Base-by-base conservation (phyloP, 2,113 vertebrate species). In the Lycocorax pyrrhopterus region DNA sequence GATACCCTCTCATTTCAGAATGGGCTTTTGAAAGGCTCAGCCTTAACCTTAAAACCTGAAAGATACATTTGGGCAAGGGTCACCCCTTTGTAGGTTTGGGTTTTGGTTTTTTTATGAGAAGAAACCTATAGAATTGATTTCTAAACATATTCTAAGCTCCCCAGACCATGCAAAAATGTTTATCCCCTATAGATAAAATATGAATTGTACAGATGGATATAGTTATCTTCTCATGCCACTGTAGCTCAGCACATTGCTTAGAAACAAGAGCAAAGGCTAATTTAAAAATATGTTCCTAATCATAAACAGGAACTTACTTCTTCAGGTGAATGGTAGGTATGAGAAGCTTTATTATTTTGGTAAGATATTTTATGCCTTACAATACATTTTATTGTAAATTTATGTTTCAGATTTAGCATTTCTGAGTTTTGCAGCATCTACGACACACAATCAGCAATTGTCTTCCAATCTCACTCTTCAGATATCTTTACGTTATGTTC, bases 81-180 rank as follows among this genome's bases (percentile, higher is more conserved):
- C 43, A 39, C 29, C 2, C 4, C 12, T 80, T 53, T 8, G 20
- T 9, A 74, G 8, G 4, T 1, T 59, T 74, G 6, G 4, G 0
- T 2, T 64, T 63, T 35, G 29, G 1, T 2, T 18, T 26, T 82
- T 78, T 76, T 4, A 77, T 17, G 11, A 63, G 39, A 82, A 35
- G 29, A 72, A 87, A 66, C 23, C 4, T 33, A 26, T 4, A 59
- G 32, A 66, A 87, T 10, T 60, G 5, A 44, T 67, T 67, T 84
- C n/a, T 46, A 47, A 83, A 15, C 4, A 29, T 58, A 77, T 58
- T 37, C 62, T 60, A 75, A 53, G 37, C 13, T 81, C 16, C 74
- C 16, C 47, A 71, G 33, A 20, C 17, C 7, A 76, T 14, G 10
- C 8, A 80, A 78, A 59, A n/a, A 25, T 47, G 39, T 77, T 58